These are phyloP conservation scores for Diorhabda carinulata DNA, from an alignment of 1,140 invertebrate genomes.

Conservation along the genomic window DNA sequence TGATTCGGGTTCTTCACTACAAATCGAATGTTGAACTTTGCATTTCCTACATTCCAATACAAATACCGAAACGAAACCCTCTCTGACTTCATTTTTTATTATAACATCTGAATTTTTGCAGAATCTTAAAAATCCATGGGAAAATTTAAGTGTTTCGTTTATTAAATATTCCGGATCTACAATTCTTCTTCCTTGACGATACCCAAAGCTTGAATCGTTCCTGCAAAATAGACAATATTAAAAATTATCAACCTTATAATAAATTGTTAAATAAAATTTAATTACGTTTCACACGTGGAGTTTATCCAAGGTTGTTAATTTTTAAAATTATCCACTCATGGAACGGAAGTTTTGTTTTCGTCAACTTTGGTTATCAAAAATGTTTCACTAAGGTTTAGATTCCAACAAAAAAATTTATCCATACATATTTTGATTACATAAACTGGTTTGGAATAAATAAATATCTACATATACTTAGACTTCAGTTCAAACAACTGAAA, in stretches of 20 bases:
- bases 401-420: no score
- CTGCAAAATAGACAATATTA: conserved; percentile 26
- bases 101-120: conserved; percentile 23
- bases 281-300: not conserved
- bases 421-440: no score
- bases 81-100: conserved; percentile 27
- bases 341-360: not conserved
- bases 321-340: conserved; percentile 18
- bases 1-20: conserved; percentile 28
- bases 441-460: no score
- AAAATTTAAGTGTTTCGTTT: conserved; percentile 25
- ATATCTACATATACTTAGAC: no score
- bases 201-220: conserved; percentile 21
- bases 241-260: conserved; percentile 19
- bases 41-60: conserved; percentile 24
- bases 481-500: no score
- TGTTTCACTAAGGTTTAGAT: no score
- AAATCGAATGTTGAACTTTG: conserved; percentile 21
- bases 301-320: conserved; percentile 17
- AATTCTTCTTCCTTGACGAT: conserved; percentile 30
- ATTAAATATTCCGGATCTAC: conserved; percentile 30
- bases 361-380: no score
- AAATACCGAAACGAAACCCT: conserved; percentile 30
- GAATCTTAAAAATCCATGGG: conserved; percentile 24
- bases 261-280: no score